A percentile compares a stretch with the other conserved stretches of the same genome.
Conservation (phyloP, 2,113 vertebrate species). For the Sminthopsis crassicaudata region DNA sequence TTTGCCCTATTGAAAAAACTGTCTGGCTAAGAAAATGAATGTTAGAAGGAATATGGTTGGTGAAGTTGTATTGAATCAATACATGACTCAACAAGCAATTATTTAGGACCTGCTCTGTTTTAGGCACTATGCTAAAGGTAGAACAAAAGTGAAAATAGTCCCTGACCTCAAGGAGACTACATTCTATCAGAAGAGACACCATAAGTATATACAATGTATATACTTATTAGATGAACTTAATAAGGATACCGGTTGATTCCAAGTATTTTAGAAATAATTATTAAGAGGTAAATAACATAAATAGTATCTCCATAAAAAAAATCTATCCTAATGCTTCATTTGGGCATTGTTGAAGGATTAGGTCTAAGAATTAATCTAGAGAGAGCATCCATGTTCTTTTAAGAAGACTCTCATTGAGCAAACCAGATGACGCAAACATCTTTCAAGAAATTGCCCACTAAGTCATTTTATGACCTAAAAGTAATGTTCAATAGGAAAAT, state of each 20-base stretch:
- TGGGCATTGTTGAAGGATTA: neutral
- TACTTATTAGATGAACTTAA: no score
- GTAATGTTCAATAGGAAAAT: constrained; percentile 18
- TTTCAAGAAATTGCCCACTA: neutral
- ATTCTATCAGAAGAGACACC: neutral
- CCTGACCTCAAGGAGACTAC: neutral
- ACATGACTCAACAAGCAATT: neutral
- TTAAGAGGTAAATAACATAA: neutral
- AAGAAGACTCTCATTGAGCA: constrained; percentile 31
- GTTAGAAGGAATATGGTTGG: neutral
- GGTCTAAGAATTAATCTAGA: constrained; percentile 5
- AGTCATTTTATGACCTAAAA: neutral
- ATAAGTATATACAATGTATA: neutral
- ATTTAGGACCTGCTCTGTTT: neutral
- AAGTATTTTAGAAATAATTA: neutral
- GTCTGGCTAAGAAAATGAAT: neutral
- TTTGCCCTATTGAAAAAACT: neutral
- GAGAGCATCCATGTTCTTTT: constrained; percentile 44
- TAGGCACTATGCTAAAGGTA: neutral
- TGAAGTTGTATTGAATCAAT: neutral
- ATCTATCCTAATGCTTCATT: neutral
- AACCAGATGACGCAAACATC: constrained; percentile 8
- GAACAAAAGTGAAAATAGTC: neutral
- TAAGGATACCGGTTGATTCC: neutral
- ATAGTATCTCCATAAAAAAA: neutral